phyloP scores from a whole-genome alignment of 1,140 invertebrate species.

The Zaprionus capensis region DNA sequence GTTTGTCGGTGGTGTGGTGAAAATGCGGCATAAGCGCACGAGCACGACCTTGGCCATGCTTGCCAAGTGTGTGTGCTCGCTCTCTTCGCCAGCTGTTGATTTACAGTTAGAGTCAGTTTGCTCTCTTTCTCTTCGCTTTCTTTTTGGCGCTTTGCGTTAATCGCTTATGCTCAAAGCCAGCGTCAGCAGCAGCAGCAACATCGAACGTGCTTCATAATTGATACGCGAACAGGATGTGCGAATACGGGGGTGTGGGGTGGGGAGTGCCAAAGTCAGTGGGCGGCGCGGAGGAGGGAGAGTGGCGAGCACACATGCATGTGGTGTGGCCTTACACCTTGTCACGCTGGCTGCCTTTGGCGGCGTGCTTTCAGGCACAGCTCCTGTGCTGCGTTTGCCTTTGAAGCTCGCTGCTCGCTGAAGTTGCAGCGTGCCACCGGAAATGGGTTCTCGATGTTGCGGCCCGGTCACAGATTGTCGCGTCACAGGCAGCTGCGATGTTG shows the following conservation, averaged over 20 bases:
- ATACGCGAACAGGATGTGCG: slow-evolving; percentile 21
- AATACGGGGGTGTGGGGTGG: neutral
- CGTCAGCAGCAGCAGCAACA: neutral
- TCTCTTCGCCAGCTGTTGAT: slow-evolving; percentile 76
- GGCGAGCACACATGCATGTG: neutral
- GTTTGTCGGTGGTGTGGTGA: slow-evolving; percentile 36
- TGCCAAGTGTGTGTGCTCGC: neutral
- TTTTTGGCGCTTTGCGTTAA: slow-evolving; percentile 20
- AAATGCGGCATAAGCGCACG: slow-evolving; percentile 15
- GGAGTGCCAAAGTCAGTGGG: neutral
- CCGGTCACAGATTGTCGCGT: slow-evolving; percentile 31
- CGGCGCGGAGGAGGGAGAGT: neutral
- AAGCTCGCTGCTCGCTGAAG: slow-evolving; percentile 7
- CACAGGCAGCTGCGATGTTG: slow-evolving; percentile 4
- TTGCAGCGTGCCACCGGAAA: slow-evolving; percentile 45
- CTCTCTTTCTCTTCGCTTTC: slow-evolving; percentile 20
- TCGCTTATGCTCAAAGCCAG: slow-evolving; percentile 21
- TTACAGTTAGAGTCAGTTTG: slow-evolving; percentile 31
- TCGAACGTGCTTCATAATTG: slow-evolving; percentile 32
- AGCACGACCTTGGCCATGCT: slow-evolving; percentile 51
- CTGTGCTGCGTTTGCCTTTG: slow-evolving; percentile 27
- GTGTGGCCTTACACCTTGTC: slow-evolving; percentile 1
- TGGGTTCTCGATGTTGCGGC: slow-evolving; percentile 18
- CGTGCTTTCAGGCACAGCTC: slow-evolving; percentile 3
- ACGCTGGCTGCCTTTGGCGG: neutral